A percentile compares a stretch with the other conserved stretches of the same genome.
Evolutionary conservation across 2,113 vertebrate species (phyloP).

Genomic region (Ophthalmolycus amberensis): DNA sequence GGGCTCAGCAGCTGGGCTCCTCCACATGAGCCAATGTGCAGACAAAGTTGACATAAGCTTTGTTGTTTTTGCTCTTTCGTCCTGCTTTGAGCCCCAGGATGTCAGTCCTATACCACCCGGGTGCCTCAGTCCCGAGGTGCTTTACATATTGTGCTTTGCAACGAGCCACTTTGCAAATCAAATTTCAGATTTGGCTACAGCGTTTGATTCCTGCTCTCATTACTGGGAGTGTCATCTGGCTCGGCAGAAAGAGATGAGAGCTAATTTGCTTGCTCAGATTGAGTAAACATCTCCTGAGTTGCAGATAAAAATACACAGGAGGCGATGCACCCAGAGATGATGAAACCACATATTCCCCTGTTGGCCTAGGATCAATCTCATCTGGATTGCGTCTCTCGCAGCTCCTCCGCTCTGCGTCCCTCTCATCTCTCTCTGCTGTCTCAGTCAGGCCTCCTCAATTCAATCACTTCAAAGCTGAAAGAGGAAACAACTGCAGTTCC

Average conservation of each 20-base stretch:
- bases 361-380: constrained; percentile 68
- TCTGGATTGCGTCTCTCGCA: constrained; percentile 52
- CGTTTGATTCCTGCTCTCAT: constrained; percentile 58
- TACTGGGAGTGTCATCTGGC: constrained; percentile 53
- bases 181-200: constrained; percentile 67
- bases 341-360: constrained; percentile 67
- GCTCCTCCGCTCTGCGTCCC: constrained; percentile 35
- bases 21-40: background rate
- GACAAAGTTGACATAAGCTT: constrained; percentile 9
- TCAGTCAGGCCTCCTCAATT: constrained; percentile 41
- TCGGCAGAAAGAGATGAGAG: constrained; percentile 30
- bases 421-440: constrained; percentile 56
- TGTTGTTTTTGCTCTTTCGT: background rate
- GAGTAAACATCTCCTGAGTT: constrained; percentile 71
- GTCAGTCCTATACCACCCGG: constrained; percentile 9
- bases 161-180: constrained; percentile 75
- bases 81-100: background rate
- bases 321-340: constrained; percentile 57
- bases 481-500: constrained; percentile 38
- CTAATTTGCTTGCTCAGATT: constrained; percentile 72
- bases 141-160: constrained; percentile 69
- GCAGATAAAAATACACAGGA: constrained; percentile 67
- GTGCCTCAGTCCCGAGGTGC: constrained; percentile 13
- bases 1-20: constrained; percentile 24
- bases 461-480: constrained; percentile 52